Conservation (phyloP, 2,113 vertebrate genomes). For the Nerophis ophidion region DNA sequence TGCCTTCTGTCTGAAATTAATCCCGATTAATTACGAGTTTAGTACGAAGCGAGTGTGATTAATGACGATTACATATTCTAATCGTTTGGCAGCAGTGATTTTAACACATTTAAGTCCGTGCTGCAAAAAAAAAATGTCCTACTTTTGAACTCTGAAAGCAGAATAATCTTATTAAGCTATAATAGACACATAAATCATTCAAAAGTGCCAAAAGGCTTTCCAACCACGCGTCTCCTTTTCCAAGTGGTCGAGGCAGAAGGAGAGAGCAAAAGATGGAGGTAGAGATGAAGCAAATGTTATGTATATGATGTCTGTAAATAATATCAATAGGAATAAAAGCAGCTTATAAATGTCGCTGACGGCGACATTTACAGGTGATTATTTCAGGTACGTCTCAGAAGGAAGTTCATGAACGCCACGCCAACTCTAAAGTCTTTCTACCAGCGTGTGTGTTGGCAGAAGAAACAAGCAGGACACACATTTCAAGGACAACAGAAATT, state of each 20-base stretch:
- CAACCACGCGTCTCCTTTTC: slow-evolving; percentile 50
- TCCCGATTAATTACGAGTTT: no score
- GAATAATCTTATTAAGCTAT: slow-evolving; percentile 39
- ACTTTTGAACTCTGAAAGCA: slow-evolving; percentile 19
- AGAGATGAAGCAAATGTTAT: not conserved
- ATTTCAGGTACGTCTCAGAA: slow-evolving; percentile 14
- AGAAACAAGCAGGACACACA: no score
- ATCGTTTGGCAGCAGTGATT: no score
- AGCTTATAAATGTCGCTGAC: not conserved
- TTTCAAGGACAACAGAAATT: no score
- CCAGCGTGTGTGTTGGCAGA: no score
- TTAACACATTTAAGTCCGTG: not conserved
- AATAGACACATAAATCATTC: slow-evolving; percentile 47
- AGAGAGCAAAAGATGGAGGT: slow-evolving; percentile 7
- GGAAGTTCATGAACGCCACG: slow-evolving; percentile 26
- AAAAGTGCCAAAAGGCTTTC: slow-evolving; percentile 37
- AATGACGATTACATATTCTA: no score
- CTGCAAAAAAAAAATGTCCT: slow-evolving; percentile 7
- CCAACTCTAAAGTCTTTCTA: no score
- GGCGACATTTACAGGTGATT: slow-evolving; percentile 1
- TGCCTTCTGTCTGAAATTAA: no score
- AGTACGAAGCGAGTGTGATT: no score
- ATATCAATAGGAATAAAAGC: not conserved
- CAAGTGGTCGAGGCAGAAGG: slow-evolving; percentile 22
- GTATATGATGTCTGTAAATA: not conserved